Conservation (phyloP, 2,797 vertebrate genomes). For the Urosaurus nigricauda region DNA sequence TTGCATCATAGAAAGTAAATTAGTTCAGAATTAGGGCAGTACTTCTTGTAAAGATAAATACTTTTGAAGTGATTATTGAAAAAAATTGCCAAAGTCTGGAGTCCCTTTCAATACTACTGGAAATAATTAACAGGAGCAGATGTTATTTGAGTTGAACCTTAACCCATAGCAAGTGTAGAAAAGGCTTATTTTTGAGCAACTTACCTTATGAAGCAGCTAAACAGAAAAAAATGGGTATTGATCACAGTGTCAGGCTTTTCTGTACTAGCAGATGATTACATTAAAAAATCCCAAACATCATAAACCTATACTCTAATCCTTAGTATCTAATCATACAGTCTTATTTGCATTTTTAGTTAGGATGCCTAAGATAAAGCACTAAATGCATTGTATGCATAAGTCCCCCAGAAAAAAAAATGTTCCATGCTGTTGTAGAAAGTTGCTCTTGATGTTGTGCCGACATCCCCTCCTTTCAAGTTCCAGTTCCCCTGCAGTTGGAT, state of each 20-base stretch:
- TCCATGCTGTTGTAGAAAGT: constrained; percentile 19
- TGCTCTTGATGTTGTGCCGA: not conserved
- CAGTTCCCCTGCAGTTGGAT: constrained; percentile 58
- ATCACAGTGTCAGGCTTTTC: not conserved
- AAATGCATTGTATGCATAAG: not conserved
- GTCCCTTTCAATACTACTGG: not conserved
- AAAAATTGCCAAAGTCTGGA: not conserved
- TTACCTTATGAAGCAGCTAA: not conserved
- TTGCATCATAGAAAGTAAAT: not conserved
- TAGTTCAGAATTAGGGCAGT: not conserved
- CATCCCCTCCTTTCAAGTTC: rapidly evolving
- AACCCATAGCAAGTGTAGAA: not conserved
- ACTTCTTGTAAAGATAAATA: not conserved
- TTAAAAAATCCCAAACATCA: not conserved
- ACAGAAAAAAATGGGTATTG: not conserved
- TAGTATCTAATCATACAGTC: not conserved
- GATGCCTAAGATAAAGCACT: not conserved
- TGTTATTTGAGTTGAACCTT: not conserved
- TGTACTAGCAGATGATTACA: not conserved
- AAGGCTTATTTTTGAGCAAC: not conserved
- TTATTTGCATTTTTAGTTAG: constrained; percentile 1
- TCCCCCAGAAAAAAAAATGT: not conserved
- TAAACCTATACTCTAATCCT: not conserved
- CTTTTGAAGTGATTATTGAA: not conserved
- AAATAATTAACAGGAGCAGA: not conserved